Conservation (phyloP, 1,140 invertebrate genomes). For the Mercenaria mercenaria region DNA sequence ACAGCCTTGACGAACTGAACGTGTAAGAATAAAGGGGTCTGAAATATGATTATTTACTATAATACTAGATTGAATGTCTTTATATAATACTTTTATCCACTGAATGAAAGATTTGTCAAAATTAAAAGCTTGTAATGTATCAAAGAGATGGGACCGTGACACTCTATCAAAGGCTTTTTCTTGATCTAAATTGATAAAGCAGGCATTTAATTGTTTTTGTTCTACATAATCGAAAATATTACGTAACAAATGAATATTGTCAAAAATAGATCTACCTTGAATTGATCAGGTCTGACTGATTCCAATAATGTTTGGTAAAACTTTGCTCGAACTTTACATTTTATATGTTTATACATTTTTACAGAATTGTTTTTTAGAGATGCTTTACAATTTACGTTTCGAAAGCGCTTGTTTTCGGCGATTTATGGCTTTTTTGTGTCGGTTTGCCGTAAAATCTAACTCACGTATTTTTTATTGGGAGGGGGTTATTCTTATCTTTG, state of each 20-base stretch:
- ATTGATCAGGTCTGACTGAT: slow-evolving; percentile 72
- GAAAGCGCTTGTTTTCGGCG: no score
- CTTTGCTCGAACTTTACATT: slow-evolving; percentile 50
- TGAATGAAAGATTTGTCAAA: slow-evolving; percentile 72
- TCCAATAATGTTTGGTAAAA: slow-evolving; percentile 64
- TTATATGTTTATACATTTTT: slow-evolving; percentile 72
- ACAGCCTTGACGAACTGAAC: slow-evolving; percentile 85
- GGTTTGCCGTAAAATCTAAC: no score
- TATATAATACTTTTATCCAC: slow-evolving; percentile 72
- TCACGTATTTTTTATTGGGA: slow-evolving; percentile 65
- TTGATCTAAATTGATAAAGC: slow-evolving; percentile 70
- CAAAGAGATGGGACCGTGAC: slow-evolving; percentile 67
- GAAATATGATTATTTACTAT: slow-evolving; percentile 76
- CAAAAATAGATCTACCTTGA: slow-evolving; percentile 67
- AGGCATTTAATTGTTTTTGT: slow-evolving; percentile 63
- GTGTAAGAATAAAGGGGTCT: slow-evolving; percentile 73
- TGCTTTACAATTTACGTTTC: no score
- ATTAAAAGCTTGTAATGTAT: slow-evolving; percentile 57
- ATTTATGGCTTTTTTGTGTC: no score
- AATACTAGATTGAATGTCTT: slow-evolving; percentile 57
- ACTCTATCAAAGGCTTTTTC: slow-evolving; percentile 74
- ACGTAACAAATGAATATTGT: slow-evolving; percentile 72
- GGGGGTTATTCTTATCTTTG: slow-evolving; percentile 66
- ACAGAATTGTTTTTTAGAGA: slow-evolving; percentile 73
- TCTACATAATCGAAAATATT: slow-evolving; percentile 73